These are phyloP conservation scores for Sarcoramphus papa DNA, from an alignment of 2,797 vertebrate species.

Conservation along the genomic window DNA sequence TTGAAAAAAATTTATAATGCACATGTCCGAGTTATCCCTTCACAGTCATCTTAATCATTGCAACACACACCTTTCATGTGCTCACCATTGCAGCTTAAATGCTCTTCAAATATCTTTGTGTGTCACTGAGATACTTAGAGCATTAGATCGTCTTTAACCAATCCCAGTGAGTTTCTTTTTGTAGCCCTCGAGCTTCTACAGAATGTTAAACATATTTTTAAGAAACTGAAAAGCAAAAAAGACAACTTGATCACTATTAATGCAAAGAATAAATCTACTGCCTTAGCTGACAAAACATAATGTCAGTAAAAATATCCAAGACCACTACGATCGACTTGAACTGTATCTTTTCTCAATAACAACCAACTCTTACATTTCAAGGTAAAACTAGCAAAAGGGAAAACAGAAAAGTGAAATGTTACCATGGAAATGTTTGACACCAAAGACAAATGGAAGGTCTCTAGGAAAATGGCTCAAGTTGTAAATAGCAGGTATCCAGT, in stretches of 20 bases:
- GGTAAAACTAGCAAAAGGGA: not conserved
- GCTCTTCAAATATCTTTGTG: not conserved
- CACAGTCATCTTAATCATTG: not conserved
- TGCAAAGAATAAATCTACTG: not conserved
- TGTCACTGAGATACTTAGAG: not conserved
- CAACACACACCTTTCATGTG: not conserved
- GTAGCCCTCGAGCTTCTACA: not conserved
- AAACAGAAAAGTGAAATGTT: not conserved
- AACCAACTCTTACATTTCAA: not conserved
- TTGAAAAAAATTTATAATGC: not conserved
- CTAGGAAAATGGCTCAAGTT: not conserved
- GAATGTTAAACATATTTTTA: not conserved
- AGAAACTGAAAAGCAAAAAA: not conserved
- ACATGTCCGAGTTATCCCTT: not conserved
- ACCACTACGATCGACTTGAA: not conserved
- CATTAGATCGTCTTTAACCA: not conserved
- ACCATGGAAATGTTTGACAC: constrained; percentile 17
- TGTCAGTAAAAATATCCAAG: not conserved
- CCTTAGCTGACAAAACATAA: not conserved
- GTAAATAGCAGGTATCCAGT: not conserved
- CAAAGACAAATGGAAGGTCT: not conserved
- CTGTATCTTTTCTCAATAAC: not conserved
- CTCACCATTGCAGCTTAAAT: not conserved
- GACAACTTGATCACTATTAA: not conserved
- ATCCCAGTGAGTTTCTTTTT: not conserved